Evolutionary conservation across 2,113 vertebrate species (phyloP), one percentile per base, ranked within the genome.

Genomic region (Daboia siamensis): DNA sequence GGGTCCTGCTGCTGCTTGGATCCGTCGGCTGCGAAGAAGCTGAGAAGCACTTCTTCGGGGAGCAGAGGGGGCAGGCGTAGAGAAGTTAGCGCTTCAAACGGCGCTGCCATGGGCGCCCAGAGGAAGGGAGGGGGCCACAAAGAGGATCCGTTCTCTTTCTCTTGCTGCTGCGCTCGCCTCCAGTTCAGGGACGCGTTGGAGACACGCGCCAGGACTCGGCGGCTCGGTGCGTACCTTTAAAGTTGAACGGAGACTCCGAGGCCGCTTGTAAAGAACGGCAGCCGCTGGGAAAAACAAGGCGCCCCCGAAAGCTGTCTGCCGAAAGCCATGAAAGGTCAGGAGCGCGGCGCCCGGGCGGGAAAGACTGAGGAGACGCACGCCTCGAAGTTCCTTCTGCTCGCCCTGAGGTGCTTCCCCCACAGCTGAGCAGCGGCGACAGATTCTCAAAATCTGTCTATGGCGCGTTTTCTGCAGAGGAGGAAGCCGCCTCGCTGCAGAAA

Each of bases 401-500:
- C 51, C 3, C 84, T 26, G 23, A 1, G 56, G 48, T 7, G 56
- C n/a, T 33, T 84, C 39, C 92, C 57, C 84, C 44, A 17, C 12
- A 5, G 26, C 11, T 20, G 46, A 57, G 88, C 56, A 69, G 21
- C 87, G 92, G 24, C 26, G 26, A 26, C 29, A n/a, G 52, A 54
- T 21, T 80, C 74, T 21, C 33, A 80, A 80, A 80, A 33, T 80
- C 74, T 44, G 33, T 44, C 69, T 44, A 17, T 80, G 33, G 33
- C 33, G 74, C 74, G 74, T 80, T 80, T 80, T 80, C 74, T 80
- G 74, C 74, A 80, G 74, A 80, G 69, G 69, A 80, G 74, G 74
- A 80, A 88, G 64, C 90, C 26, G 92, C 46, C 87, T 93, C 87
- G 87, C 95, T 84, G 95, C 95, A 93, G 93, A 57, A 94, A 87